Conservation (phyloP, 2,113 vertebrate genomes). For the Pterocles orientalis region DNA sequence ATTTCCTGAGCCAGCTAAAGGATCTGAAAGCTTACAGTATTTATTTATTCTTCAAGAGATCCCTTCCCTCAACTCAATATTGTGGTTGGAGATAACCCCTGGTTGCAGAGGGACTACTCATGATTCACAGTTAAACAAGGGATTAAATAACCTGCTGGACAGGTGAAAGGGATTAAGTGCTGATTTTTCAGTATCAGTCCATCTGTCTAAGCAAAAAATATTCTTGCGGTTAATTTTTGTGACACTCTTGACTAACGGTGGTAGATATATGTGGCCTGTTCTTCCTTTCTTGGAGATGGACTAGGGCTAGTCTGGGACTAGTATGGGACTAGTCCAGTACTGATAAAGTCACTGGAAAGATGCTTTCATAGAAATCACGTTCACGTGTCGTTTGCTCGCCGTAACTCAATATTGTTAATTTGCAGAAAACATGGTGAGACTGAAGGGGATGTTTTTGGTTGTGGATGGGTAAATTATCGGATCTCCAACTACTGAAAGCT, state of each 20-base stretch:
- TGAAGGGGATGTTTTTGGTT: background rate
- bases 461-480: background rate
- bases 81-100: background rate
- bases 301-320: too few relatives aligned
- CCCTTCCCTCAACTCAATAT: background rate
- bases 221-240: background rate
- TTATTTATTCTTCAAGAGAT: background rate
- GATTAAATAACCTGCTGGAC: background rate
- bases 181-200: background rate
- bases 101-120: background rate
- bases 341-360: background rate
- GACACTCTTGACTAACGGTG: background rate
- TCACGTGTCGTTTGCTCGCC: fast-evolving
- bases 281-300: background rate
- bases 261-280: background rate
- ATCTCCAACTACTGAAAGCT: background rate
- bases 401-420: background rate
- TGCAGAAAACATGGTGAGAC: background rate
- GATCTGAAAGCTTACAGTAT: background rate
- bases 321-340: background rate
- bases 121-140: background rate
- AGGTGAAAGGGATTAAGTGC: background rate
- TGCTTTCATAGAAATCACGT: background rate
- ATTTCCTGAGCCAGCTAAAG: background rate
- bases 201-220: too few relatives aligned